phyloP scores from a whole-genome alignment of 2,797 vertebrate genomes.

The Schizothorax lantsangensis region DNA sequence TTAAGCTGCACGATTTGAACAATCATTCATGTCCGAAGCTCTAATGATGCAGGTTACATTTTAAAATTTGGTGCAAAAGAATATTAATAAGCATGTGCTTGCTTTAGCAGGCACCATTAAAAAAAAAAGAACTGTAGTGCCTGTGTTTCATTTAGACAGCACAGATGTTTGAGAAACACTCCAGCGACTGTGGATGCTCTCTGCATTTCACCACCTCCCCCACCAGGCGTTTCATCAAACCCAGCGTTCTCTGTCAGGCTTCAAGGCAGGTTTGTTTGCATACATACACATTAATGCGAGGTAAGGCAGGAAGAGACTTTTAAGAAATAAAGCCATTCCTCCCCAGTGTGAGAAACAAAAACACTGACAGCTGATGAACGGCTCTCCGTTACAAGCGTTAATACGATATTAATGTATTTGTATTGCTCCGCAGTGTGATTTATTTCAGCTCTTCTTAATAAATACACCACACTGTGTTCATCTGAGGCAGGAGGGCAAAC shows the following conservation, averaged over 20 bases:
- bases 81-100: slow-evolving; percentile 15
- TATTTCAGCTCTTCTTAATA: slow-evolving; percentile 64
- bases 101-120: slow-evolving; percentile 17
- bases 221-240: slow-evolving; percentile 73
- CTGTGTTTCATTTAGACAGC: slow-evolving; percentile 49
- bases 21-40: slow-evolving; percentile 13
- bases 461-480: slow-evolving; percentile 59
- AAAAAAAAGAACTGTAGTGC: slow-evolving; percentile 2
- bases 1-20: neutral
- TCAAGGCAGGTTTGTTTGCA: slow-evolving; percentile 73
- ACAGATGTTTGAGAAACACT: slow-evolving; percentile 78
- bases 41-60: slow-evolving; percentile 11
- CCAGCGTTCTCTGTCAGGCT: slow-evolving; percentile 65
- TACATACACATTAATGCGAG: slow-evolving; percentile 76
- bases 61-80: neutral
- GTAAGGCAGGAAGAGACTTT: slow-evolving; percentile 61
- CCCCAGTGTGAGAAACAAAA: slow-evolving; percentile 63
- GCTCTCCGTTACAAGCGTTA: slow-evolving; percentile 53
- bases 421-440: slow-evolving; percentile 62
- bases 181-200: slow-evolving; percentile 74
- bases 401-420: slow-evolving; percentile 63
- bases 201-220: slow-evolving; percentile 45
- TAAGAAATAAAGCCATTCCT: slow-evolving; percentile 63
- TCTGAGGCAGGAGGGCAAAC: slow-evolving; percentile 32
- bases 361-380: slow-evolving; percentile 18